phyloP scores from a whole-genome alignment of 2,113 vertebrate genomes.

The Cervus canadensis region DNA sequence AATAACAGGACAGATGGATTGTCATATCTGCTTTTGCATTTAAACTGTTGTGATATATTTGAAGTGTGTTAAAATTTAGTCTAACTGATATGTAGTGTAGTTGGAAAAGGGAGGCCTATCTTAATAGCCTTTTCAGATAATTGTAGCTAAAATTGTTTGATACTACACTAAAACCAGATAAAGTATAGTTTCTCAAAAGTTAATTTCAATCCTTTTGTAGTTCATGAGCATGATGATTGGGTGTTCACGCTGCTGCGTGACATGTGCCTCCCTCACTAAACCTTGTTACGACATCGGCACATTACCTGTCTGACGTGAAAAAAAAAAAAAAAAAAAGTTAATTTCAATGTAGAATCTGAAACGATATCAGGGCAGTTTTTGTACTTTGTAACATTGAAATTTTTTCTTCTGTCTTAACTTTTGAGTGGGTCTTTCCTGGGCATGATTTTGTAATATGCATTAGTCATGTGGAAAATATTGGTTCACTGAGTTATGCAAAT shows the following conservation, averaged over 20 bases:
- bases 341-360: neutral
- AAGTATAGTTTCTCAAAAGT: neutral
- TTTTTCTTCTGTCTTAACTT: neutral
- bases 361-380: neutral
- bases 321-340: neutral
- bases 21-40: neutral
- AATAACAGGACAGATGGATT: neutral
- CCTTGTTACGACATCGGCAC: no score
- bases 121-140: neutral
- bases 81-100: neutral
- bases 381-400: neutral
- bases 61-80: neutral
- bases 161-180: neutral
- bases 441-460: neutral
- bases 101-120: neutral
- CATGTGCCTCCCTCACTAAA: no score
- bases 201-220: neutral
- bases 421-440: neutral
- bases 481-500: neutral
- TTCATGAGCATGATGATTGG: no score
- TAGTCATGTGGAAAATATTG: neutral
- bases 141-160: constrained; percentile 3
- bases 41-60: neutral
- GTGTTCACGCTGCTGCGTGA: no score
- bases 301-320: no score